Conservation (phyloP, 2,113 vertebrate species). For the Pseudorasbora parva region DNA sequence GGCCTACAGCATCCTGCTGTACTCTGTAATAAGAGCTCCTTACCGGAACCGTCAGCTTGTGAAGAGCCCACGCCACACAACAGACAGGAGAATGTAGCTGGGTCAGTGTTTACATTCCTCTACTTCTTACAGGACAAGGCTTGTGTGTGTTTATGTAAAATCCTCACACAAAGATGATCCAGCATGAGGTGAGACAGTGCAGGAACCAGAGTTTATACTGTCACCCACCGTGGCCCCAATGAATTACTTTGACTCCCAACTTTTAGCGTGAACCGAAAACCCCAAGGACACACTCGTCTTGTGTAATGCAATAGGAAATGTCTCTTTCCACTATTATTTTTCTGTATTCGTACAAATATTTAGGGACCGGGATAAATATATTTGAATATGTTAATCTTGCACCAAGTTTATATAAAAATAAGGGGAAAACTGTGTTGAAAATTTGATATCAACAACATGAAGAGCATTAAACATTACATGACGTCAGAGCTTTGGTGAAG, state of each 20-base stretch:
- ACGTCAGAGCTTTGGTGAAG: too few species aligned
- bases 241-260: slow-evolving; percentile 44
- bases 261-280: slow-evolving; percentile 43
- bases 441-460: too few species aligned
- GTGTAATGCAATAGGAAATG: slow-evolving; percentile 47
- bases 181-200: slow-evolving; percentile 56
- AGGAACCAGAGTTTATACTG: slow-evolving; percentile 61
- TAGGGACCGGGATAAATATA: background rate
- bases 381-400: too few species aligned
- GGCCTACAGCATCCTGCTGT: slow-evolving; percentile 27
- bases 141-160: slow-evolving; percentile 59
- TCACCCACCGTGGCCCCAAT: slow-evolving; percentile 48
- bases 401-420: too few species aligned
- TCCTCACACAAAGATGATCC: slow-evolving; percentile 37
- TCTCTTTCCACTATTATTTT: background rate
- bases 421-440: too few species aligned
- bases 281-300: slow-evolving; percentile 16
- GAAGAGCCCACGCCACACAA: slow-evolving; percentile 11
- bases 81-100: slow-evolving; percentile 51
- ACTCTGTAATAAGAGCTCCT: background rate
- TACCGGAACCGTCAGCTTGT: slow-evolving; percentile 34
- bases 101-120: slow-evolving; percentile 61
- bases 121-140: slow-evolving; percentile 44
- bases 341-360: background rate
- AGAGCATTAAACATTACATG: too few species aligned